Evolutionary conservation across 1,140 invertebrate species (phyloP), one percentile per base, ranked within the genome.

Genomic region (Cephus cinctus): DNA sequence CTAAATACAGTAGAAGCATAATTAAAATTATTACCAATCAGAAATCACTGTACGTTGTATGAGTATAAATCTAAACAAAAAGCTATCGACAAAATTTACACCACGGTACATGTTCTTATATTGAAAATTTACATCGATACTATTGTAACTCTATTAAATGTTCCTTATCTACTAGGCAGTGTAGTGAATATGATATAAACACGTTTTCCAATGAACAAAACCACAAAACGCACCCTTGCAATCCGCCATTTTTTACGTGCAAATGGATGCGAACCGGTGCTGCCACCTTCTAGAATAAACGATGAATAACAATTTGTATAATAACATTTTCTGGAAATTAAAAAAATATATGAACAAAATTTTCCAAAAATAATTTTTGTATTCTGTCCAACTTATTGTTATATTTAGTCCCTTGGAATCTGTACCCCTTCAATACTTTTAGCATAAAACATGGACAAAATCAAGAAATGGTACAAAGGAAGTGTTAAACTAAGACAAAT

Each of bases 181-280:
- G n/a, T 18, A 19, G 9, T 20, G 14, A n/a, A 12, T 8, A 57
- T 25, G 43, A 42, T 58, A 52, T 51, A 49, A 56, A 54, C 40
- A 50, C 38, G 20, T 52, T 50, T 49, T 50, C 44, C 18, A 43
- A 49, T 20, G 11, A 54, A 52, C 23, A 55, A 46, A 55, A 61
- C 56, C 47, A 63, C 56, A 65, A 64, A 71, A 75, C 71, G 70
- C 62, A 76, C 73, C 73, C 57, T 74, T 70, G 56, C 60, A 67
- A 56, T 76, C 71, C 68, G 73, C 74, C 74, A 76, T 76, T 59
- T 73, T 74, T 75, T 51, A 59, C 49, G 57, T 68, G 52, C 57
- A 57, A 56, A 59, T 16, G 15, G 20, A 41, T n/a, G 39, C 39
- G 39, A 12, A 15, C 8, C 15, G 8, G 35, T 36, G 35, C 35